phyloP scores from a whole-genome alignment of 2,113 vertebrate species.

The Psophia crepitans region DNA sequence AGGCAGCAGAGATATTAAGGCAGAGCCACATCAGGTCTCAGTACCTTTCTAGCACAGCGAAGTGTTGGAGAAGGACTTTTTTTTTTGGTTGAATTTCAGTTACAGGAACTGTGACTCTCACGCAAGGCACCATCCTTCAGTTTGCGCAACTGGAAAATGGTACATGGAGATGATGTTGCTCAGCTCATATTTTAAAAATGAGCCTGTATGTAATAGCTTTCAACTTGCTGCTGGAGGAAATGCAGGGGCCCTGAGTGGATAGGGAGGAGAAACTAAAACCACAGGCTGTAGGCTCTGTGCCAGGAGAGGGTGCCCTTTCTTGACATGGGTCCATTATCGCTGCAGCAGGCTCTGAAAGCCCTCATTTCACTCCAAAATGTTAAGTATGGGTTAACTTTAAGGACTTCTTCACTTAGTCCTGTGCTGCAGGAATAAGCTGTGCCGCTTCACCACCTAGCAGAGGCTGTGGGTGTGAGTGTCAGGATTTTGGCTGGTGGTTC shows the following conservation, averaged over 20 bases:
- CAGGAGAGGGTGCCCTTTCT: neutral
- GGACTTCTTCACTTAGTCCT: neutral
- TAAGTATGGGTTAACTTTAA: neutral
- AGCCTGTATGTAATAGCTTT: conserved; percentile 33
- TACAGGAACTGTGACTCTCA: neutral
- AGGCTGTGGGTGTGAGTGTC: neutral
- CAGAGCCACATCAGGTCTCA: neutral
- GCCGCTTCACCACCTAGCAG: neutral
- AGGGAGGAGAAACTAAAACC: neutral
- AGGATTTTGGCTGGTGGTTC: neutral
- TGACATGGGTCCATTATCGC: neutral
- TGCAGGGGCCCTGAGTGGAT: neutral
- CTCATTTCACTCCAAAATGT: neutral
- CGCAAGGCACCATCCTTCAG: neutral
- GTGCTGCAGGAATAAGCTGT: neutral
- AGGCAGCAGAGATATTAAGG: neutral
- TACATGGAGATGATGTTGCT: neutral
- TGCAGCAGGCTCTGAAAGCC: neutral
- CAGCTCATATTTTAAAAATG: conserved; percentile 43
- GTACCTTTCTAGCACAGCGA: neutral
- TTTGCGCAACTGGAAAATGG: conserved; percentile 4
- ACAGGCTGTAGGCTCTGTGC: neutral
- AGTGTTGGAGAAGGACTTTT: neutral
- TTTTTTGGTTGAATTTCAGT: neutral
- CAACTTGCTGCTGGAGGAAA: neutral